phyloP scores from a whole-genome alignment of 1,140 invertebrate species.

The Drosophila malerkotliana region DNA sequence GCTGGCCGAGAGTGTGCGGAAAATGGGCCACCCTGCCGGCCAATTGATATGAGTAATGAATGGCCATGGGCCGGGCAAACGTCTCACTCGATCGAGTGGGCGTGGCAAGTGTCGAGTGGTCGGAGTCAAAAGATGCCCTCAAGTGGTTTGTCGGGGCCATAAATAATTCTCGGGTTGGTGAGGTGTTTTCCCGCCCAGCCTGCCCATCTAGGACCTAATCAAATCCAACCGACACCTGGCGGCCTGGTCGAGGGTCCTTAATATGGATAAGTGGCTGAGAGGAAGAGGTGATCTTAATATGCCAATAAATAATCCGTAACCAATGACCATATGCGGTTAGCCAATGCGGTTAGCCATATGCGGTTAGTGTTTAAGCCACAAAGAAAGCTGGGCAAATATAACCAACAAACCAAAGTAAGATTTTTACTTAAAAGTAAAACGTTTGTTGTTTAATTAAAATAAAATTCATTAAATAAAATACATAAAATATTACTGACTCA shows the following conservation, averaged over 20 bases:
- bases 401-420: too few species aligned
- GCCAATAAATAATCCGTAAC: conserved; percentile 24
- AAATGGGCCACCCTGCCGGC: conserved; percentile 9
- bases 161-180: conserved; percentile 31
- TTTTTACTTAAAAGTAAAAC: neutral
- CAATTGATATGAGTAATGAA: conserved; percentile 55
- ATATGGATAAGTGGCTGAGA: conserved; percentile 1
- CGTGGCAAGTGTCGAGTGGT: conserved; percentile 28
- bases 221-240: conserved; percentile 27
- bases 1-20: conserved; percentile 5
- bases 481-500: neutral
- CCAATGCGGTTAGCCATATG: conserved; percentile 1
- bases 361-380: neutral
- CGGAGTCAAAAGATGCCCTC: conserved; percentile 12
- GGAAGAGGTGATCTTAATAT: conserved; percentile 2
- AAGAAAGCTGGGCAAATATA: neutral
- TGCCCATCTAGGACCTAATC: conserved; percentile 26
- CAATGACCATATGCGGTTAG: conserved; percentile 10
- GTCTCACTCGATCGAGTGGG: neutral
- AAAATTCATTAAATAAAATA: neutral
- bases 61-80: conserved; percentile 16
- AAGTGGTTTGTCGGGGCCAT: conserved; percentile 33
- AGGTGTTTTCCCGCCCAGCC: neutral
- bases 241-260: conserved; percentile 13
- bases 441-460: neutral